Conservation (phyloP, 2,888 invertebrate species). For the Meganola albula region DNA sequence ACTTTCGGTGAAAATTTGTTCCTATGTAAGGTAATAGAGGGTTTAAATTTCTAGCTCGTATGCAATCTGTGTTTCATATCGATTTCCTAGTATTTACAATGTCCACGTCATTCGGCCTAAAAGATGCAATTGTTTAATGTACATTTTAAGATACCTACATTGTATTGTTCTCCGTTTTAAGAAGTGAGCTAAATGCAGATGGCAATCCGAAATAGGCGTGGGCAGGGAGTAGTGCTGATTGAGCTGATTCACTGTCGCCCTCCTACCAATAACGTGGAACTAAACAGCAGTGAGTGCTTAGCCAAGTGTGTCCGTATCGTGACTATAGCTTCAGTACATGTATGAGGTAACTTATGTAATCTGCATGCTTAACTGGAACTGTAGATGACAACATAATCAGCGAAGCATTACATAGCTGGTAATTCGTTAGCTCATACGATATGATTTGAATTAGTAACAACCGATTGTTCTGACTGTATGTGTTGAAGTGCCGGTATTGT, state of each 20-base stretch:
- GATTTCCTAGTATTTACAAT: too few relatives aligned
- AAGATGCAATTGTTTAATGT: too few relatives aligned
- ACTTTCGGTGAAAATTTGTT: too few relatives aligned
- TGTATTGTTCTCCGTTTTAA: conserved; percentile 14
- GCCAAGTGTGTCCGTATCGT: conserved; percentile 55
- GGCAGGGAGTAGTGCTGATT: conserved; percentile 40
- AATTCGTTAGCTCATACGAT: too few relatives aligned
- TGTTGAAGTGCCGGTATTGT: too few relatives aligned
- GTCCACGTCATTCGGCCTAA: too few relatives aligned
- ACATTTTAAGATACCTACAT: too few relatives aligned
- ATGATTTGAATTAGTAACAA: too few relatives aligned
- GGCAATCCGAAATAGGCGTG: conserved; percentile 29
- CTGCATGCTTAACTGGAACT: conserved; percentile 22
- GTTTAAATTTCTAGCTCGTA: too few relatives aligned
- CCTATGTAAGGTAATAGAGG: too few relatives aligned
- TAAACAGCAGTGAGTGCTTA: conserved; percentile 41
- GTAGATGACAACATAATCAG: conserved; percentile 20
- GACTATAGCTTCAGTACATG: conserved; percentile 35
- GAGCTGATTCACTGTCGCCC: conserved; percentile 61
- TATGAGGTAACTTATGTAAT: conserved; percentile 28
- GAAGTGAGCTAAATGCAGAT: conserved; percentile 25
- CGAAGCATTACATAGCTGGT: conserved; percentile 14
- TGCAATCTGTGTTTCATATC: too few relatives aligned
- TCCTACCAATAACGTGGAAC: conserved; percentile 52
- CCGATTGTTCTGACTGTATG: too few relatives aligned